Conservation (phyloP, 2,113 vertebrate genomes). For the Fulica atra region DNA sequence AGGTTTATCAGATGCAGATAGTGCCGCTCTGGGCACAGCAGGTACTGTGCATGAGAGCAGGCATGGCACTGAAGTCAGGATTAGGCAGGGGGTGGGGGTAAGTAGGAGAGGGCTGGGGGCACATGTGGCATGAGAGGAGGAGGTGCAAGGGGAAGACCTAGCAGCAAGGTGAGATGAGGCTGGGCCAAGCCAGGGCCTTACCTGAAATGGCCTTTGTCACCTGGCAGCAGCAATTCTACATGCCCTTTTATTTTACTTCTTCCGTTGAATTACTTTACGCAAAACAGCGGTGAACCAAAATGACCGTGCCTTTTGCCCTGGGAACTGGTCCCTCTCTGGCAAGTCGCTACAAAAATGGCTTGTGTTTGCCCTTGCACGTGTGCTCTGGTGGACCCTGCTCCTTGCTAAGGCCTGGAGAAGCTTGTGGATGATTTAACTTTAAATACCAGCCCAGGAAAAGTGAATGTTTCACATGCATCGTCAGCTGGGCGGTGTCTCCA, state of each 20-base stretch:
- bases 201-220: background rate
- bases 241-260: background rate
- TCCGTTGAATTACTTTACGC: background rate
- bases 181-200: background rate
- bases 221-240: constrained; percentile 5
- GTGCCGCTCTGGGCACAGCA: fast-evolving
- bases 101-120: background rate
- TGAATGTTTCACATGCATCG: background rate
- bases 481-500: fast-evolving
- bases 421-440: background rate
- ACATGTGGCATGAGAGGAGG: fast-evolving
- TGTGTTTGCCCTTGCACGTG: background rate
- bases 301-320: background rate
- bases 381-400: background rate
- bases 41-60: too few species aligned
- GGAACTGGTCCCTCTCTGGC: background rate
- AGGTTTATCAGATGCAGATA: background rate
- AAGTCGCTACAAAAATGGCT: fast-evolving
- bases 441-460: background rate
- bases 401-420: background rate
- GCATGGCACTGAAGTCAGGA: fast-evolving
- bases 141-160: background rate
- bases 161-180: background rate
- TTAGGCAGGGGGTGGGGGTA: background rate
- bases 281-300: constrained; percentile 34